phyloP scores from a whole-genome alignment of 2,113 vertebrate genomes.

The Centrocercus urophasianus region DNA sequence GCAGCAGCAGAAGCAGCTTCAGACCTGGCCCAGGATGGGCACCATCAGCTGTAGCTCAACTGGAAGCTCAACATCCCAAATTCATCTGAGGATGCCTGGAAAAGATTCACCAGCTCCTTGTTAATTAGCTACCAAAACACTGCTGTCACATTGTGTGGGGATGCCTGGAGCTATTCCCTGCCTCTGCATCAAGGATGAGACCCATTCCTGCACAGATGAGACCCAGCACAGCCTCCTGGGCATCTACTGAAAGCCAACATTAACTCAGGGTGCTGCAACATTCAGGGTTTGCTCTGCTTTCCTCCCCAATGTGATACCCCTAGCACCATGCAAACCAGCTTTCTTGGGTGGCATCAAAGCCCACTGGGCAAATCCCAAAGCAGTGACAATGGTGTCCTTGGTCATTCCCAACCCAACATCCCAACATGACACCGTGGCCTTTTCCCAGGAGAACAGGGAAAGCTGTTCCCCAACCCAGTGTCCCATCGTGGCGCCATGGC shows the following conservation, averaged over 20 bases:
- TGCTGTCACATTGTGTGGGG: accelerated
- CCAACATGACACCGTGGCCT: accelerated
- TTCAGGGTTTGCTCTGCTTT: not conserved
- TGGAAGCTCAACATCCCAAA: not conserved
- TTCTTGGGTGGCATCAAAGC: not conserved
- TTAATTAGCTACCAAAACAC: not conserved
- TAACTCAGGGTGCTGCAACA: not conserved
- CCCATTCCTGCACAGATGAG: not conserved
- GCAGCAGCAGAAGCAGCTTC: not conserved
- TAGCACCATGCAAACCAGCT: not conserved
- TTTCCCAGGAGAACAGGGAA: no score
- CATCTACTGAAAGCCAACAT: not conserved
- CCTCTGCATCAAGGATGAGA: accelerated
- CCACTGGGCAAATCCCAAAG: not conserved
- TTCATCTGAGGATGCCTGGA: not conserved
- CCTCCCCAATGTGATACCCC: not conserved
- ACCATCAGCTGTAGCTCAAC: not conserved
- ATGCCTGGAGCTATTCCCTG: not conserved
- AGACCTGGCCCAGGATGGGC: not conserved
- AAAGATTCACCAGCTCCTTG: not conserved
- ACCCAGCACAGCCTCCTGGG: not conserved
- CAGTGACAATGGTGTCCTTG: not conserved
- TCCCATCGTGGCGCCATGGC: no score
- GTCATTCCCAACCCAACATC: not conserved
- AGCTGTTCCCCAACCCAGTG: no score